Evolutionary conservation across 1,140 invertebrate species (phyloP), one percentile per base, ranked within the genome.

Genomic region (Macrobrachium nipponense): DNA sequence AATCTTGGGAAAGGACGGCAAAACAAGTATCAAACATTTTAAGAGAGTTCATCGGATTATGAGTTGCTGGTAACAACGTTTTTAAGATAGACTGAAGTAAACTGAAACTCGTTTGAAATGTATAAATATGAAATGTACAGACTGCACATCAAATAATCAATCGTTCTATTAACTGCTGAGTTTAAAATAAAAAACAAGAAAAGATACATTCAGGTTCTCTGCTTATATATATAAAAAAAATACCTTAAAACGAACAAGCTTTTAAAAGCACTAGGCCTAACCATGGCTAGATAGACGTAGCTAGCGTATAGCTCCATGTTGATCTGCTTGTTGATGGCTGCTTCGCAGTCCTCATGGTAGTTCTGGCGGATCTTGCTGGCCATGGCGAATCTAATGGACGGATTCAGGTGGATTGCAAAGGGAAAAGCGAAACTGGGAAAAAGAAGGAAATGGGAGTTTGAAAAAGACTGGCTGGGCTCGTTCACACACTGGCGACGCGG

Each of bases 281-380:
- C 88, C 88, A 89, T 84, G 58, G 88, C 87, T 59, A 92, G 87
- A 89, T 94, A 94, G 17, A 91, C 91, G 88, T 94, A 94, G 87
- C 91, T 91, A 58, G 94, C 94, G 82, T 93, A 92, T 17, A 94
- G 90, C 89, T 94, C 94, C 91, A 94, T 91, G 90, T 94, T 94
- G 89, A 94, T 94, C 89, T 94, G 93, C 70, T 92, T 92, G 90
- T 94, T 94, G 80, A 94, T 91, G 17, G 89, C 91, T 75, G 91
- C 92, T 90, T 94, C 93, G 85, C 91, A 91, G 85, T 93, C 93
- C 73, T 90, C 89, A 81, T 93, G 91, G 89, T 91, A 94, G 90
- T 94, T 94, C 90, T 94, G 93, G 81, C 88, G 88, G 73, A 89
- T 64, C 27, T 80, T 76, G 66, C 84, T 86, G 66, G 64, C 76